These are phyloP conservation scores for Diorhabda sublineata DNA, from an alignment of 1,140 invertebrate genomes.

Conservation along the genomic window DNA sequence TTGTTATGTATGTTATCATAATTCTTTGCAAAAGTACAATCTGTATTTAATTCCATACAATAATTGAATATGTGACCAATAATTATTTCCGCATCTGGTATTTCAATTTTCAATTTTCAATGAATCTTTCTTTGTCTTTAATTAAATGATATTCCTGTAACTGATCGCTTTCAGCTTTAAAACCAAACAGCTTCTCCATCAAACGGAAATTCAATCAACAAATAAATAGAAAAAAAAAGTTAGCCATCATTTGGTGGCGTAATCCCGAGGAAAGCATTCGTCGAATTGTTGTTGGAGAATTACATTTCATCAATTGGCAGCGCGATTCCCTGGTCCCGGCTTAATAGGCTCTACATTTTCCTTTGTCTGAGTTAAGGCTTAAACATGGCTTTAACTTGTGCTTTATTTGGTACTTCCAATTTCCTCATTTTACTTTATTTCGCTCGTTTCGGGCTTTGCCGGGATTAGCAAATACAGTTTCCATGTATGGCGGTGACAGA, in stretches of 20 bases:
- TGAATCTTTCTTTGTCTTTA: too few species aligned
- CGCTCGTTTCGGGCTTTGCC: neutral
- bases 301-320: conserved; percentile 2
- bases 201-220: neutral
- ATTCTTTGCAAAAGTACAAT: too few species aligned
- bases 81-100: too few species aligned
- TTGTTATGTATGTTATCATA: too few species aligned
- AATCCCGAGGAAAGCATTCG: neutral
- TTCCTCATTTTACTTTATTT: conserved; percentile 3
- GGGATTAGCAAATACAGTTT: conserved; percentile 1
- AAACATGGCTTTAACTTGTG: conserved; percentile 2
- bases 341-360: conserved; percentile 2
- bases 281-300: neutral
- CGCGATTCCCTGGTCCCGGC: neutral
- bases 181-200: neutral
- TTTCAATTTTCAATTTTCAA: too few species aligned
- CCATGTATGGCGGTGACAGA: neutral
- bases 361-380: conserved; percentile 1
- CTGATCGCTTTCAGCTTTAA: too few species aligned
- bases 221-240: neutral
- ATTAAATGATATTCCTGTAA: too few species aligned
- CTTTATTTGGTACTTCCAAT: conserved; percentile 2
- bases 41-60: too few species aligned
- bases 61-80: too few species aligned
- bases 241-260: conserved; percentile 1